These are phyloP conservation scores for Potorous gilbertii DNA, from an alignment of 2,797 vertebrate genomes.

Conservation along the genomic window DNA sequence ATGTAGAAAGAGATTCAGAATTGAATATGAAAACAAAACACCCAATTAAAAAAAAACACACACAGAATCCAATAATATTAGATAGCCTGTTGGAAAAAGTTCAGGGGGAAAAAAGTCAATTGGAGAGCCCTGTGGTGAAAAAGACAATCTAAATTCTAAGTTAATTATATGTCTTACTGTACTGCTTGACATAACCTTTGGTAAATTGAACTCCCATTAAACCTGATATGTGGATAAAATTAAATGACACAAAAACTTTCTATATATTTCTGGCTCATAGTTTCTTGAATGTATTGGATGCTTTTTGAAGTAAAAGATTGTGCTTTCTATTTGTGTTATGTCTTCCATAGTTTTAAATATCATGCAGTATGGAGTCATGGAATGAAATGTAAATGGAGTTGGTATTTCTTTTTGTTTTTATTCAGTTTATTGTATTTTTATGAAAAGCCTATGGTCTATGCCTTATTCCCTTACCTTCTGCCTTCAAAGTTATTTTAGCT, in stretches of 20 bases:
- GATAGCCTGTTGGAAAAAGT: not conserved
- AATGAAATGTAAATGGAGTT: not conserved
- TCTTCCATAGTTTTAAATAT: not conserved
- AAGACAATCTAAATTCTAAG: not conserved
- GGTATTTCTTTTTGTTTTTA: not conserved
- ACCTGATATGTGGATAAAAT: not conserved
- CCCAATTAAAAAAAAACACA: slow-evolving; percentile 36
- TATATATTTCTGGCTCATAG: slow-evolving; percentile 5
- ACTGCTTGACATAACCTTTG: not conserved
- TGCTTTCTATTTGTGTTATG: not conserved
- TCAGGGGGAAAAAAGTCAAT: not conserved
- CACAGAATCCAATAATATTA: not conserved
- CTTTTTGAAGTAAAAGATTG: slow-evolving; percentile 13
- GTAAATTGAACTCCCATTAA: not conserved
- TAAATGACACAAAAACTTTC: not conserved
- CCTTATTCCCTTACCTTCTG: not conserved
- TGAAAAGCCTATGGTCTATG: not conserved
- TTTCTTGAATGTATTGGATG: not conserved
- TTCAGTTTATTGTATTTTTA: not conserved
- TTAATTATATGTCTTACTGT: not conserved
- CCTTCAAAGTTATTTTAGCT: not conserved
- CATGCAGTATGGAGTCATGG: not conserved
- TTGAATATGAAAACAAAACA: not conserved
- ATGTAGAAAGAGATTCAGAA: not conserved
- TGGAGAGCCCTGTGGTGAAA: not conserved